Evolutionary conservation across 23 tunicate species (phyloP).

Genomic region (Botrylloides violaceus): DNA sequence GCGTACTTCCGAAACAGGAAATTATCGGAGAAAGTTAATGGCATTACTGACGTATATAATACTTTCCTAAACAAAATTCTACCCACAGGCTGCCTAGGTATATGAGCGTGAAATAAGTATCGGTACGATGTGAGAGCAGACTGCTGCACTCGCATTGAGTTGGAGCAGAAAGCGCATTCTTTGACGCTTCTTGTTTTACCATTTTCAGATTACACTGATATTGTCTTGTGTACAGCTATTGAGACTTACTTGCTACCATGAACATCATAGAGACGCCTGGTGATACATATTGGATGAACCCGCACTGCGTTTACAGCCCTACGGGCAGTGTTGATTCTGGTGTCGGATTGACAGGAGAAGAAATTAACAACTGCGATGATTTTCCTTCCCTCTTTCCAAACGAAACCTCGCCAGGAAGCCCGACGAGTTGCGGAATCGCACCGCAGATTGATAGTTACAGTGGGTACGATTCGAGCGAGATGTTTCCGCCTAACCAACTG

Average conservation of each 20-base stretch:
- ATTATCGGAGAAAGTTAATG: no score
- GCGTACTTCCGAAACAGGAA: no score
- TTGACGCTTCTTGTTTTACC: no score
- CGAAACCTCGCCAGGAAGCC: not conserved
- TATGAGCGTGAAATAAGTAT: no score
- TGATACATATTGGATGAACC: not conserved
- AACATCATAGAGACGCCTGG: not conserved
- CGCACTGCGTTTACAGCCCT: constrained; percentile 10
- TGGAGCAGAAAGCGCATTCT: no score
- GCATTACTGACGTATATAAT: no score
- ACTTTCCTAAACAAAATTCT: no score
- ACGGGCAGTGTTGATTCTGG: constrained; percentile 22
- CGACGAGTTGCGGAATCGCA: not conserved
- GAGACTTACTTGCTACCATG: not conserved
- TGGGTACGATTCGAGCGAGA: not conserved
- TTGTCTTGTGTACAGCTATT: no score
- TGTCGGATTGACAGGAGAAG: constrained; percentile 4
- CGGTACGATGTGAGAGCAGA: no score
- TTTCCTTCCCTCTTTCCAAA: not conserved
- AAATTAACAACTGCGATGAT: not conserved
- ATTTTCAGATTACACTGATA: no score
- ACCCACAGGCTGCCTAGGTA: no score
- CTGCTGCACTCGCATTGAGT: no score
- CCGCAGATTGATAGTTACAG: not conserved
- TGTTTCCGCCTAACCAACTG: not conserved